Conservation (phyloP, 2,888 invertebrate genomes). For the Andrena trimmerana region DNA sequence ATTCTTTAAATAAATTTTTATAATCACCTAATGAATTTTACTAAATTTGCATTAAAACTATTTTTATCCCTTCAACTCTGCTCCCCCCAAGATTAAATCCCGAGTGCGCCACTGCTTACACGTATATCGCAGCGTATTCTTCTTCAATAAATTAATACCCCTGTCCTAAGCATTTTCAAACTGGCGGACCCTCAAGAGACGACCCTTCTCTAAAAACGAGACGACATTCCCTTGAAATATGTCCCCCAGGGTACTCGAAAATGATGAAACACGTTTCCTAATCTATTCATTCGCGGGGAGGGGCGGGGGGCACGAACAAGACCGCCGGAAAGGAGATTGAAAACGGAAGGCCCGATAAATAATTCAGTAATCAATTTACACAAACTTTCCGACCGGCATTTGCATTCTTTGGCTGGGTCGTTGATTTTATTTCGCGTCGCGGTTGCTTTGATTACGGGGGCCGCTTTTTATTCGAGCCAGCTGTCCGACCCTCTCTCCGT, state of each 20-base stretch:
- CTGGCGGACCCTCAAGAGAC: background rate
- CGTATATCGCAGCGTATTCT: no score
- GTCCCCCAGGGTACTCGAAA: background rate
- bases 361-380: constrained; percentile 81
- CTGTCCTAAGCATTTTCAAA: background rate
- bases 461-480: constrained; percentile 44
- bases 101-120: no score
- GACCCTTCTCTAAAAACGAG: background rate
- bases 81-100: no score
- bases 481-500: constrained; percentile 7
- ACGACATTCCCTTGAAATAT: background rate
- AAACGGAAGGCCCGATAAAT: constrained; percentile 71
- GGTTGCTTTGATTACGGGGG: constrained; percentile 73
- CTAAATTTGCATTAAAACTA: no score
- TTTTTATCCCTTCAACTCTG: no score
- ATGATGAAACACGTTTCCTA: constrained; percentile 1
- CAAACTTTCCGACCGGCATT: constrained; percentile 73
- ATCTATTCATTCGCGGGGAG: constrained; percentile 7
- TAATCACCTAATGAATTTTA: no score
- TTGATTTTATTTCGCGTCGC: constrained; percentile 76
- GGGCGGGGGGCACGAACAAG: background rate
- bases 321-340: background rate
- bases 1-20: no score
- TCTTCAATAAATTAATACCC: no score
- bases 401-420: constrained; percentile 71